Conservation (phyloP, 2,113 vertebrate genomes). For the Pelodiscus sinensis region DNA sequence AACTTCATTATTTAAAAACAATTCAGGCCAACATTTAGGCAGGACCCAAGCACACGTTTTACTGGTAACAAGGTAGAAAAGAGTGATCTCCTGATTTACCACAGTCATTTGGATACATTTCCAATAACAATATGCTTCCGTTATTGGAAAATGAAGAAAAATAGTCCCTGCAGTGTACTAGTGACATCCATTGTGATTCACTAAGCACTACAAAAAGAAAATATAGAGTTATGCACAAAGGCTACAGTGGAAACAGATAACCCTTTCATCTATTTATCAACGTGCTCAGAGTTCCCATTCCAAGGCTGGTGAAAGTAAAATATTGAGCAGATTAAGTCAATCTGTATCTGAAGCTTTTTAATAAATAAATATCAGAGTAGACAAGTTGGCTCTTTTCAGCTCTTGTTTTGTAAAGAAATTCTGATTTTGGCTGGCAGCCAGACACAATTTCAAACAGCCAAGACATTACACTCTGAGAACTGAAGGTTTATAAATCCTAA, state of each 20-base stretch:
- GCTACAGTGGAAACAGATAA: constrained; percentile 29
- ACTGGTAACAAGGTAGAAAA: constrained; percentile 50
- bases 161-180: constrained; percentile 49
- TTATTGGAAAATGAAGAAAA: constrained; percentile 29
- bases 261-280: constrained; percentile 55
- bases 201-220: constrained; percentile 3
- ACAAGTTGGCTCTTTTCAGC: constrained; percentile 60
- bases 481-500: constrained; percentile 67
- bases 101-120: constrained; percentile 49
- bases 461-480: constrained; percentile 63
- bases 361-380: constrained; percentile 60
- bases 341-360: constrained; percentile 50
- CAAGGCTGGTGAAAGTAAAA: constrained; percentile 66
- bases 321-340: constrained; percentile 66
- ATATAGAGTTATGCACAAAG: background rate
- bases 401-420: constrained; percentile 69
- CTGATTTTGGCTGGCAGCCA: constrained; percentile 69
- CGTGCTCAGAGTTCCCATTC: constrained; percentile 45
- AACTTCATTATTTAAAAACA: constrained; percentile 2
- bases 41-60: constrained; percentile 57
- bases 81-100: constrained; percentile 52
- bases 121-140: constrained; percentile 36
- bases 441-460: constrained; percentile 64
- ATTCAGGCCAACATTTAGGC: constrained; percentile 43
- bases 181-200: constrained; percentile 13